phyloP scores from a whole-genome alignment of 2,888 invertebrate species.

The Callinectes sapidus region DNA sequence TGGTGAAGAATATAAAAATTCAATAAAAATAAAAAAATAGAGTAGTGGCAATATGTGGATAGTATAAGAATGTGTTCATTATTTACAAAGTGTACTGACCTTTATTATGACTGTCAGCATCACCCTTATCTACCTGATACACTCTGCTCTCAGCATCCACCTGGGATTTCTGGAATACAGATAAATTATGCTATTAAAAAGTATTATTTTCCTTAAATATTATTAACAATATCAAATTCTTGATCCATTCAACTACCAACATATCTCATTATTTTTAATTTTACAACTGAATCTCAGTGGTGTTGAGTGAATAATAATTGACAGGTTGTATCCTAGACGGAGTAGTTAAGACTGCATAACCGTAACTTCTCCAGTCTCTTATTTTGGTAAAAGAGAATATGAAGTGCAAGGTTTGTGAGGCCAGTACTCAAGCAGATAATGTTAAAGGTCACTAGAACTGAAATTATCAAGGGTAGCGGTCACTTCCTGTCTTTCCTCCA shows the following conservation, averaged over 20 bases:
- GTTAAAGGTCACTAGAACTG: background rate
- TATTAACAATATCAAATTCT: no score
- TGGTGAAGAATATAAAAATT: background rate
- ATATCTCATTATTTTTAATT: no score
- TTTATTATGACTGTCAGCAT: conserved; percentile 53
- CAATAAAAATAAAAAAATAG: background rate
- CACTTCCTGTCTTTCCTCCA: background rate
- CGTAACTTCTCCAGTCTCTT: no score
- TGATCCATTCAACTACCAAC: no score
- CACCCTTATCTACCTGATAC: conserved; percentile 47
- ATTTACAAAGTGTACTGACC: conserved; percentile 31
- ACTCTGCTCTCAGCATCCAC: conserved; percentile 50
- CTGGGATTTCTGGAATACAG: conserved; percentile 44
- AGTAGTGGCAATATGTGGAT: background rate
- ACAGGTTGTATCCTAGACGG: no score
- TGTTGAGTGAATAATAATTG: no score
- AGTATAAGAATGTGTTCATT: background rate
- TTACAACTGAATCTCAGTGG: no score
- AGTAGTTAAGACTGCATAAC: no score
- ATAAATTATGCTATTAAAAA: background rate
- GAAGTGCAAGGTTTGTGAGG: background rate
- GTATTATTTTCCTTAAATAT: no score
- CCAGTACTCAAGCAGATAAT: background rate
- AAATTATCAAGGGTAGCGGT: background rate
- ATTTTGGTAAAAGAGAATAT: background rate